Percentiles rank a stretch among this genome's conserved stretches.
Evolutionary conservation across 2,797 vertebrate genomes (phyloP).

Genomic region (Schizopygopsis malacanthus): DNA sequence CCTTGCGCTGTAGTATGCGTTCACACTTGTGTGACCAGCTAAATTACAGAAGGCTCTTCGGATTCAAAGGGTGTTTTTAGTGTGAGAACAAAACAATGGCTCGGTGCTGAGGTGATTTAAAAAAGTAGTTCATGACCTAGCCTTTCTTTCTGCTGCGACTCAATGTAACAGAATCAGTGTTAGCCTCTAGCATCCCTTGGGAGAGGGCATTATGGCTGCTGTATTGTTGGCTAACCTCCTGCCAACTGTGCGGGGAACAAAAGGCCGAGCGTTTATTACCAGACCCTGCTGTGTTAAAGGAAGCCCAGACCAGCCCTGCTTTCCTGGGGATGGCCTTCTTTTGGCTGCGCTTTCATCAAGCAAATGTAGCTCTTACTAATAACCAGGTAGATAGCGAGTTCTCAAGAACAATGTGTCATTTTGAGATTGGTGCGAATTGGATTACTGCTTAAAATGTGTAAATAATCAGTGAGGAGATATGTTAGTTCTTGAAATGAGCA

Average conservation of each 20-base stretch:
- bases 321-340: constrained; percentile 66
- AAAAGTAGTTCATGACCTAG: constrained; percentile 64
- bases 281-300: constrained; percentile 93
- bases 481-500: constrained; percentile 33
- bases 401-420: constrained; percentile 37
- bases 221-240: constrained; percentile 93
- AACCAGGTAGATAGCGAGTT: constrained; percentile 55
- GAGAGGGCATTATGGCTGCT: constrained; percentile 89
- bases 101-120: constrained; percentile 55
- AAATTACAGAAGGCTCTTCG: constrained; percentile 40
- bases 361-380: constrained; percentile 50
- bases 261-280: constrained; percentile 91
- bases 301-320: constrained; percentile 87
- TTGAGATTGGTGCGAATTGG: constrained; percentile 23
- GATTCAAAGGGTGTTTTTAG: constrained; percentile 49
- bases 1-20: constrained; percentile 40
- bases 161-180: constrained; percentile 90
- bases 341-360: constrained; percentile 47
- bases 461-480: constrained; percentile 34
- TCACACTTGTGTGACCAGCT: constrained; percentile 46
- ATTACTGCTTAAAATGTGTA: constrained; percentile 38
- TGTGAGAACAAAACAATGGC: constrained; percentile 52
- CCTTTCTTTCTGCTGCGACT: constrained; percentile 72
- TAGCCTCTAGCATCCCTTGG: constrained; percentile 87
- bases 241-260: constrained; percentile 90